Conservation (phyloP, 2,113 vertebrate genomes). For the Planiliza haematocheilus region DNA sequence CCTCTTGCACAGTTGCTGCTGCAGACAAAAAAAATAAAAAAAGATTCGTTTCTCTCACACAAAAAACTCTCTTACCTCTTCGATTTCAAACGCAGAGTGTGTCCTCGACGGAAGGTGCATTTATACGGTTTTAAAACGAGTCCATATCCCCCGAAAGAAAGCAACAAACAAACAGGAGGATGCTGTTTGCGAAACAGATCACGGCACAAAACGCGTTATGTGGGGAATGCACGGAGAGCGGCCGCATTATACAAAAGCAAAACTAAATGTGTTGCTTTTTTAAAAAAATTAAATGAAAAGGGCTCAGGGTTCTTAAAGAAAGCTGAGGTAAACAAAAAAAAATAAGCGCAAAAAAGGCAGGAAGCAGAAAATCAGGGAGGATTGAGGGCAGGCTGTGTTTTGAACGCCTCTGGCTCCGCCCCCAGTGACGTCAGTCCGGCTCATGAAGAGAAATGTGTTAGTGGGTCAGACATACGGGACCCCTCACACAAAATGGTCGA, state of each 20-base stretch:
- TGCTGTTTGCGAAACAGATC: slow-evolving; percentile 17
- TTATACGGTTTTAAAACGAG: slow-evolving; percentile 56
- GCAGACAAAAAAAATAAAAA: slow-evolving; percentile 17
- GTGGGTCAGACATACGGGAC: slow-evolving; percentile 82
- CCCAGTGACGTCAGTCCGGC: slow-evolving; percentile 49
- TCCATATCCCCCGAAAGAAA: slow-evolving; percentile 54
- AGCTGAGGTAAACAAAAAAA: slow-evolving; percentile 22
- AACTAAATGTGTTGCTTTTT: not conserved
- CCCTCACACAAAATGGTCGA: slow-evolving; percentile 76
- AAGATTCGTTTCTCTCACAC: not conserved
- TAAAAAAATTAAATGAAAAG: too few species aligned
- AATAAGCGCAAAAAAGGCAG: slow-evolving; percentile 57
- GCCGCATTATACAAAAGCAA: slow-evolving; percentile 58
- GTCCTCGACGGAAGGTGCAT: slow-evolving; percentile 64
- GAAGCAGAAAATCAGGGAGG: slow-evolving; percentile 47
- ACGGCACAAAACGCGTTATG: slow-evolving; percentile 17
- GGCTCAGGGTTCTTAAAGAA: not conserved
- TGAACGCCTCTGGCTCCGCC: slow-evolving; percentile 68
- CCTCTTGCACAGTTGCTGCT: slow-evolving; percentile 30
- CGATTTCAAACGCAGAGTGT: slow-evolving; percentile 29
- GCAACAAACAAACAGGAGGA: slow-evolving; percentile 42
- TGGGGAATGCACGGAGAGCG: not conserved
- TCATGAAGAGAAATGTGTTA: slow-evolving; percentile 73
- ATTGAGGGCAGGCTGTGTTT: slow-evolving; percentile 64
- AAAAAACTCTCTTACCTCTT: slow-evolving; percentile 65